These are phyloP conservation scores for Schizaphis graminum DNA, from an alignment of 2,888 invertebrate species.

Conservation along the genomic window DNA sequence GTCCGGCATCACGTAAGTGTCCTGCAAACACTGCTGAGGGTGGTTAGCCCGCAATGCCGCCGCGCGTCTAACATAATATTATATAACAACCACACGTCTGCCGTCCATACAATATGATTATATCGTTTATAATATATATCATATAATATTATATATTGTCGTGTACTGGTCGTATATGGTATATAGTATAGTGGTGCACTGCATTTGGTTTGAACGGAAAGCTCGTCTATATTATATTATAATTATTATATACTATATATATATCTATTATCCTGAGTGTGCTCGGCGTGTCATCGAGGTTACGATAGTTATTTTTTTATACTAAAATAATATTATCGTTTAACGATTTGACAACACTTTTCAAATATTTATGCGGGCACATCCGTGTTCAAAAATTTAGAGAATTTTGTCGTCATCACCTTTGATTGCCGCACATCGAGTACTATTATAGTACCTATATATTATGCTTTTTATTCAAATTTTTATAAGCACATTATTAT, in stretches of 20 bases:
- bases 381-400: not conserved
- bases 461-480: not conserved
- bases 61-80: not conserved
- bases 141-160: not conserved
- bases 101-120: not conserved
- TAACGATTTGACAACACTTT: not conserved
- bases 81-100: not conserved
- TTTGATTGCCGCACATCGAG: not conserved
- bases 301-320: not conserved
- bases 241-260: not conserved
- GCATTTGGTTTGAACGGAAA: not conserved
- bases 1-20: conserved; percentile 68
- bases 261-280: no score
- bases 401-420: not conserved
- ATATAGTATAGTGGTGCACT: not conserved
- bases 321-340: not conserved
- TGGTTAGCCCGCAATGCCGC: not conserved
- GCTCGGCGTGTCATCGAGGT: not conserved
- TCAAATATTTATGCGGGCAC: not conserved
- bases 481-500: not conserved
- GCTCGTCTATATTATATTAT: not conserved
- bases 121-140: not conserved
- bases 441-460: not conserved
- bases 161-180: not conserved
- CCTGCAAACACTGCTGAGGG: not conserved